A percentile compares a stretch with the other conserved stretches of the same genome.
Evolutionary conservation across 2,113 vertebrate species (phyloP).

Genomic region (Leptocoma aspasia): DNA sequence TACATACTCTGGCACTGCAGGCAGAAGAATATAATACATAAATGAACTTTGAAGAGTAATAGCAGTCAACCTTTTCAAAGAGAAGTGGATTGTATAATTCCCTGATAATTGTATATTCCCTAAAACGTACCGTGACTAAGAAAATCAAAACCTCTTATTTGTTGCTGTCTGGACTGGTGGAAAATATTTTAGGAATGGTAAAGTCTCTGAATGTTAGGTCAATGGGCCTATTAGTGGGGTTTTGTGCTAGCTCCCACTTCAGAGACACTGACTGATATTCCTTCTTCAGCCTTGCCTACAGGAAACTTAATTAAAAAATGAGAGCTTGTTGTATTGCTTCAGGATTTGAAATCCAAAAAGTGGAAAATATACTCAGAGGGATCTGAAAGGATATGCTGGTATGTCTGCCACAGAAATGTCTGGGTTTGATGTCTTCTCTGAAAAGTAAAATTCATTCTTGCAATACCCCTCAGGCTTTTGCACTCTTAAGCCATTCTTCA

Average conservation of each 20-base stretch:
- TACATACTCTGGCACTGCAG: not conserved
- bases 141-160: not conserved
- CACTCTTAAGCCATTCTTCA: not conserved
- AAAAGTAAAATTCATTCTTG: not conserved
- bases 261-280: not conserved
- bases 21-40: not conserved
- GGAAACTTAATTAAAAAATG: slow-evolving; percentile 10
- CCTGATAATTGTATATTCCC: too few relatives aligned
- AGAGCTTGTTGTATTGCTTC: not conserved
- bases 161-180: not conserved
- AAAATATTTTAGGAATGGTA: not conserved
- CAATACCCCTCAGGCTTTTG: not conserved
- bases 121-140: not conserved
- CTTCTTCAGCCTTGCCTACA: not conserved
- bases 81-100: not conserved
- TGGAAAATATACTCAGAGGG: not conserved
- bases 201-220: not conserved
- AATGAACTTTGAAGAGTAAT: not conserved
- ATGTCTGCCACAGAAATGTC: not conserved
- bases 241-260: not conserved
- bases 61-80: not conserved
- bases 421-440: slow-evolving; percentile 13
- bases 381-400: not conserved
- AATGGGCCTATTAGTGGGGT: not conserved
- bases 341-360: not conserved